These are phyloP conservation scores for Aurelia coerulea DNA, from an alignment of 30 jellyfish, hydroid and myxozoan genomes.

Conservation along the genomic window DNA sequence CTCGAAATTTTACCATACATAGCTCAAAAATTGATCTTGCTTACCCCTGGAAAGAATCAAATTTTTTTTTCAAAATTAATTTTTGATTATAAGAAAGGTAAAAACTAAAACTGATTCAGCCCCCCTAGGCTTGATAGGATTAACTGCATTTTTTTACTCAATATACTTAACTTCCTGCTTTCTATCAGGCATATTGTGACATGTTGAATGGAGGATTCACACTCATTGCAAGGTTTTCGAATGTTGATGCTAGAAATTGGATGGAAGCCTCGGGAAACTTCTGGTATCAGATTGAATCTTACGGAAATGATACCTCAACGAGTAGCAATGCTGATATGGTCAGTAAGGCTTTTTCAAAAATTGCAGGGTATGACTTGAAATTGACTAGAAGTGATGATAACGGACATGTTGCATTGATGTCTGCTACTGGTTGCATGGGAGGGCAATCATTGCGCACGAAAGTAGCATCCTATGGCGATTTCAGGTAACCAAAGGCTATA, in stretches of 20 bases:
- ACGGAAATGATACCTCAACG: conserved; percentile 13
- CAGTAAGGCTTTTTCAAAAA: conserved; percentile 30
- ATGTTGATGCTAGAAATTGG: conserved; percentile 54
- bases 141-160: no score
- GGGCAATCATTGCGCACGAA: conserved; percentile 34
- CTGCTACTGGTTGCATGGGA: conserved; percentile 39
- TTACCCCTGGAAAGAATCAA: no score
- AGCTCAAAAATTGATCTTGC: no score
- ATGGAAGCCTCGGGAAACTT: conserved; percentile 38
- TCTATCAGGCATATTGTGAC: background rate
- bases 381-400: conserved; percentile 54
- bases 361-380: conserved; percentile 39
- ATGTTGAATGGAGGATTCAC: conserved; percentile 69
- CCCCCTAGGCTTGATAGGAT: no score
- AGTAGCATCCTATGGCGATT: conserved; percentile 51
- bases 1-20: no score
- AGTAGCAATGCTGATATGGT: conserved; percentile 41
- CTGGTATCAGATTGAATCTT: conserved; percentile 29
- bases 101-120: no score
- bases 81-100: no score
- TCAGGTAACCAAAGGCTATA: conserved; percentile 23
- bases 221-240: conserved; percentile 44
- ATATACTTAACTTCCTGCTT: no score
- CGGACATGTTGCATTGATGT: conserved; percentile 35
- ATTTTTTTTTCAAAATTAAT: no score